Conservation (phyloP, 2,113 vertebrate species). For the Epinephelus fuscoguttatus region DNA sequence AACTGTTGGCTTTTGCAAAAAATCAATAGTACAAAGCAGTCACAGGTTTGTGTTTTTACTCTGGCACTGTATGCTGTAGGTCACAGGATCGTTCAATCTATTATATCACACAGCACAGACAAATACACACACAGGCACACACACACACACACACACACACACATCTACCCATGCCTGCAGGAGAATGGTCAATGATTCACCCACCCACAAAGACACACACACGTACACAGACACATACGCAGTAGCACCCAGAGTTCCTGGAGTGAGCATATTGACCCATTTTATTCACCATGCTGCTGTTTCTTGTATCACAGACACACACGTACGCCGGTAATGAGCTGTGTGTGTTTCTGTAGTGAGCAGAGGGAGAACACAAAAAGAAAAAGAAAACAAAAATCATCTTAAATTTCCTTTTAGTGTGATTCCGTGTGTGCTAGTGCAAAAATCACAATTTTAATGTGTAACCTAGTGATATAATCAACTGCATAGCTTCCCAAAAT, state of each 20-base stretch:
- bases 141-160: slow-evolving; percentile 32
- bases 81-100: slow-evolving; percentile 63
- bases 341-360: background rate
- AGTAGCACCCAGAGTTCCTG: slow-evolving; percentile 38
- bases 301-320: slow-evolving; percentile 19
- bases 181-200: slow-evolving; percentile 65
- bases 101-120: slow-evolving; percentile 59
- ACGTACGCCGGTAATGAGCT: background rate
- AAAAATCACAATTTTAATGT: background rate
- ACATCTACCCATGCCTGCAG: slow-evolving; percentile 51
- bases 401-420: background rate
- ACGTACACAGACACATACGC: slow-evolving; percentile 16
- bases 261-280: slow-evolving; percentile 66
- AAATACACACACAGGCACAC: slow-evolving; percentile 31
- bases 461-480: background rate
- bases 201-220: slow-evolving; percentile 29
- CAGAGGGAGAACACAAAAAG: background rate
- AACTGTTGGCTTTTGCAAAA: slow-evolving; percentile 27
- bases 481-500: background rate
- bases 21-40: slow-evolving; percentile 56
- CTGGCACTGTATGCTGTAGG: slow-evolving; percentile 44
- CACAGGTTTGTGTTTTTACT: slow-evolving; percentile 44
- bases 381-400: background rate
- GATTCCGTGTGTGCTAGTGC: background rate
- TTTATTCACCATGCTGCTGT: slow-evolving; percentile 33